These are phyloP conservation scores for Empidonax alnorum DNA, from an alignment of 2,113 vertebrate species.

Conservation along the genomic window DNA sequence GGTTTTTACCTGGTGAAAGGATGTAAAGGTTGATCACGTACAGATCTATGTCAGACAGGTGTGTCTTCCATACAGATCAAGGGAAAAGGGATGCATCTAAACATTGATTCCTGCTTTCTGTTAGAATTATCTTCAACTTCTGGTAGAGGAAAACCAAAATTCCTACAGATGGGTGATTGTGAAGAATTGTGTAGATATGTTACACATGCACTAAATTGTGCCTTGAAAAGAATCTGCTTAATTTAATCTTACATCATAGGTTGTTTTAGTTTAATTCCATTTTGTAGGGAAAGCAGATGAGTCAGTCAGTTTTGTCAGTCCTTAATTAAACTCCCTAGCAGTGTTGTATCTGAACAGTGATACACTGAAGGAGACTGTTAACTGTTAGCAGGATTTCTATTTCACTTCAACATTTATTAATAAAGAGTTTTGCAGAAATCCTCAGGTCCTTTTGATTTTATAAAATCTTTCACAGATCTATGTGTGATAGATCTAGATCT, in stretches of 20 bases:
- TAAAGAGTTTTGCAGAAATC: background rate
- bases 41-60: background rate
- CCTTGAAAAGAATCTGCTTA: background rate
- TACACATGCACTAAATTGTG: background rate
- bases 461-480: rapidly evolving
- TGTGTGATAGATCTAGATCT: too few relatives aligned
- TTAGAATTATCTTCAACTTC: background rate
- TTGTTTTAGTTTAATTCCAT: background rate
- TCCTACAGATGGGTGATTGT: background rate
- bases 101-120: background rate
- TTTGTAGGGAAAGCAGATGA: conserved; percentile 4
- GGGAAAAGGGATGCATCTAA: background rate
- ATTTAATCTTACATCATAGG: background rate
- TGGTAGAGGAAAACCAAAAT: background rate
- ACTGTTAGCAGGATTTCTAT: background rate
- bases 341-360: background rate
- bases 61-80: background rate
- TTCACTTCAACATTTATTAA: background rate
- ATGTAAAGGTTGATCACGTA: background rate
- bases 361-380: background rate
- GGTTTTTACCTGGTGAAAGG: background rate
- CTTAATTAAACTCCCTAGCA: background rate
- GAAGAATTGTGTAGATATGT: background rate
- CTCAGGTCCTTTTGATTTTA: background rate
- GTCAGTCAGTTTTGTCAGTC: background rate